Conservation (phyloP, 2,113 vertebrate species). For the Ailurus styani region DNA sequence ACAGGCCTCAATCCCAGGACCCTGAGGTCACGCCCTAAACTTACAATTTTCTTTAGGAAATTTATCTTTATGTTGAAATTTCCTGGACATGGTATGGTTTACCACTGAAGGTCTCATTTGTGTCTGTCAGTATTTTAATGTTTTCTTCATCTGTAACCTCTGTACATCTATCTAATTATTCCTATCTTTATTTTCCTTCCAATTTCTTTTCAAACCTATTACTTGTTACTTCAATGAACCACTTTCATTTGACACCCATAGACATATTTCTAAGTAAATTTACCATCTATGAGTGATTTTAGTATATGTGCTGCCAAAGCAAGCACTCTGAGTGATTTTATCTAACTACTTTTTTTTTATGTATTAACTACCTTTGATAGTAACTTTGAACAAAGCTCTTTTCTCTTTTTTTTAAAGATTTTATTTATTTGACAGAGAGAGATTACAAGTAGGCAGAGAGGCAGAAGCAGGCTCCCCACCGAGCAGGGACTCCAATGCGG, state of each 20-base stretch:
- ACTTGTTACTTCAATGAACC: neutral
- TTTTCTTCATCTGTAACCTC: neutral
- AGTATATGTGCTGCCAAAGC: too few species aligned
- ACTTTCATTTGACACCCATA: neutral
- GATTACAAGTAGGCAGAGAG: too few species aligned
- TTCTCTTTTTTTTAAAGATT: neutral
- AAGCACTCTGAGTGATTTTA: too few species aligned
- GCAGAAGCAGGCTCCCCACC: too few species aligned
- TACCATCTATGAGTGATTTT: neutral
- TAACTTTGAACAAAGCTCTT: neutral
- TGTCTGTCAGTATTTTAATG: neutral
- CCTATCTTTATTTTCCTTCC: neutral
- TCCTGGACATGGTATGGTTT: neutral
- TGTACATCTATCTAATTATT: neutral
- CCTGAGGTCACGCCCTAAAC: too few species aligned
- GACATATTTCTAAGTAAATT: neutral
- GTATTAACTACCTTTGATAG: neutral
- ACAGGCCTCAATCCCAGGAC: too few species aligned
- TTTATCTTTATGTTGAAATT: neutral
- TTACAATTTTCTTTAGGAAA: neutral
- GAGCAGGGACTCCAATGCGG: too few species aligned
- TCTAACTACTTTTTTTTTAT: too few species aligned
- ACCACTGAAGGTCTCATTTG: neutral
- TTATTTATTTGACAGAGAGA: too few species aligned
- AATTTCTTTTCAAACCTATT: neutral